Evolutionary conservation across 2,888 invertebrate genomes (phyloP), one percentile per base, ranked within the genome.

Genomic region (Lasioglossum malachurum): DNA sequence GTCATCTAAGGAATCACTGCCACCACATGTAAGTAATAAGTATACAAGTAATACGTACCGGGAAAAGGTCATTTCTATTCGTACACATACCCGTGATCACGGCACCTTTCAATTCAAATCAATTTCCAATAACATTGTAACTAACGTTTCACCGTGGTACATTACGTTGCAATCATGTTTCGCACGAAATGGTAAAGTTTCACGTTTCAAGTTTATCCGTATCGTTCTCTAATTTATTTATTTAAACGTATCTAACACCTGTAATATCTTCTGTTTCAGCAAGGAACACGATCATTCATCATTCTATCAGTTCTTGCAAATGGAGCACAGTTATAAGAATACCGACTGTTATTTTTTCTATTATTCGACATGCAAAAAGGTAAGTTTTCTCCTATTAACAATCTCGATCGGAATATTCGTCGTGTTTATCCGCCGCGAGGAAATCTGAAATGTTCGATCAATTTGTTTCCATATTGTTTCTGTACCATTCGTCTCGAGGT

Each of bases 301-400:
- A 88, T 95, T 93, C 91, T 94, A 93, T 88, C 92, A 93, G 89
- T 94, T 94, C 90, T 93, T 95, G 92, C 94, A 94, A 93, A 97
- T 97, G 97, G 97, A 97, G 96, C 97, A 97, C 92, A 97, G 97
- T 92, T 96, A 97, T 93, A 97, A 97, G 96, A 97, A 97, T 95
- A 97, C 98, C 95, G 98, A 98, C 95, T 98, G 98, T 95, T 98
- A 98, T 96, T 98, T 98, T 96, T 98, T 97, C 96, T 98, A 98
- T 95, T 98, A 98, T 95, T 98, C 98, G 82, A 97, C 97, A 88
- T 98, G 98, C 95, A 97, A 97, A 89, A 98, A 98, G 97, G 98
- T 98, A 96, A 96, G 96, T 93, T 85, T 44, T 78, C 49, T 76
- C 19, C 64, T 41, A 73, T 79, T 76, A 71, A 73, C n/a, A 44